phyloP scores from a whole-genome alignment of 2,888 invertebrate genomes.

The Ichneumoninae sp. region DNA sequence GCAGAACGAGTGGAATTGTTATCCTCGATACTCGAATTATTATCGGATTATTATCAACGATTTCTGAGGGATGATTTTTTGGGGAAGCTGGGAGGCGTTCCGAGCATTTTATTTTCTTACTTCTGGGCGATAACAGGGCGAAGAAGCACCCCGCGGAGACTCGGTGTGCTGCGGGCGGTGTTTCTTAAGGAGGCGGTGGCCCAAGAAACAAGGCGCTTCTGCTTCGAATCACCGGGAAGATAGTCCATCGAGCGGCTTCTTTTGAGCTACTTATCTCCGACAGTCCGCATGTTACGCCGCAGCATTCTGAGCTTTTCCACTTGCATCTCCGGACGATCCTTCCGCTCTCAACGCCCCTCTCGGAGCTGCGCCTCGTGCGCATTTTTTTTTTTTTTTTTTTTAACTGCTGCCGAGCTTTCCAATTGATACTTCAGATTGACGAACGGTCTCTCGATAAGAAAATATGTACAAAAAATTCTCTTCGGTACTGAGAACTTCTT shows the following conservation, averaged over 20 bases:
- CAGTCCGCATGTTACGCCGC: slow-evolving; percentile 47
- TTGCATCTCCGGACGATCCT: slow-evolving; percentile 42
- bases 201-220: slow-evolving; percentile 73
- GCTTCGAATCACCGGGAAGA: slow-evolving; percentile 76
- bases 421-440: slow-evolving; percentile 32
- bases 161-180: slow-evolving; percentile 42
- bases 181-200: slow-evolving; percentile 69
- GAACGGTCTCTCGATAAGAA: slow-evolving; percentile 1
- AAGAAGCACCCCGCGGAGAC: slow-evolving; percentile 25
- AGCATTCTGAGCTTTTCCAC: slow-evolving; percentile 39
- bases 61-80: neutral
- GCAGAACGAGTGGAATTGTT: no score
- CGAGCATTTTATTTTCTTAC: slow-evolving; percentile 16
- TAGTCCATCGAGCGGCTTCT: slow-evolving; percentile 77
- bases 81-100: neutral
- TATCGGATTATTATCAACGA: no score
- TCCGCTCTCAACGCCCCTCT: slow-evolving; percentile 7
- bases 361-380: neutral
- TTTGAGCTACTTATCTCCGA: slow-evolving; percentile 68
- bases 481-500: no score
- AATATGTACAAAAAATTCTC: neutral
- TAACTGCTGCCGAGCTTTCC: neutral
- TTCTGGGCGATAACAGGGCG: slow-evolving; percentile 30
- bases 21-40: no score
- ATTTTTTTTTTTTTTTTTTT: neutral